phyloP scores from a whole-genome alignment of 1,140 invertebrate species.

The Lepidurus arcticus region DNA sequence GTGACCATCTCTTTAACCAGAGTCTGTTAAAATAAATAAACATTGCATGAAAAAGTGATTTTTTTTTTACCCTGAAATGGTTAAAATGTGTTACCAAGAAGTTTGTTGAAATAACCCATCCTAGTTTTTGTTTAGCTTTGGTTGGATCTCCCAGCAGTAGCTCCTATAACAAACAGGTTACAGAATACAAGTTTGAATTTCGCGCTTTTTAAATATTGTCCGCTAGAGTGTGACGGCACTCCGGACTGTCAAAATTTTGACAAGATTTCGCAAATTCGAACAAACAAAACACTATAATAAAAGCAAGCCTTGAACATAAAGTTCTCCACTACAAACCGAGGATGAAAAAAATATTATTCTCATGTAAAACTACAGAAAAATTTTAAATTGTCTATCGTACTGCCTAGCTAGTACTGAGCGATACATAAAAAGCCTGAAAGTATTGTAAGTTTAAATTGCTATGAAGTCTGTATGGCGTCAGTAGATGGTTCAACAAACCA shows the following conservation, averaged over 20 bases:
- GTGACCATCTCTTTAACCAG: constrained; percentile 95
- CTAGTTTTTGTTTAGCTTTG: constrained; percentile 78
- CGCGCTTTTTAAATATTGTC: constrained; percentile 11
- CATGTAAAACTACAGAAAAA: no score
- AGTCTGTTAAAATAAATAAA: constrained; percentile 51
- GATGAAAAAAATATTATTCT: neutral
- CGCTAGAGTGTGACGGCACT: neutral
- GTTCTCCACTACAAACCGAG: neutral
- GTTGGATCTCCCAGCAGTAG: constrained; percentile 80
- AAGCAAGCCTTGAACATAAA: no score
- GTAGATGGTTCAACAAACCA: constrained; percentile 21
- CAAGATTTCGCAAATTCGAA: neutral
- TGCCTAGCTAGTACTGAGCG: neutral
- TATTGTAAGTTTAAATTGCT: neutral
- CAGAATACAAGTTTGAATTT: constrained; percentile 35
- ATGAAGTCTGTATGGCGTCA: neutral
- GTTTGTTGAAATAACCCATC: constrained; percentile 78
- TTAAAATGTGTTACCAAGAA: constrained; percentile 58
- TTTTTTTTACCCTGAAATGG: no score
- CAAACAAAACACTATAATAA: neutral
- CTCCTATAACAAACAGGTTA: constrained; percentile 55
- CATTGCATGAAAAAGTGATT: constrained; percentile 19
- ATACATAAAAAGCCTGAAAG: neutral
- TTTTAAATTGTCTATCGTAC: no score
- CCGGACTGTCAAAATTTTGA: neutral